Conservation (phyloP, 1,140 invertebrate genomes). For the Onthophagus taurus region DNA sequence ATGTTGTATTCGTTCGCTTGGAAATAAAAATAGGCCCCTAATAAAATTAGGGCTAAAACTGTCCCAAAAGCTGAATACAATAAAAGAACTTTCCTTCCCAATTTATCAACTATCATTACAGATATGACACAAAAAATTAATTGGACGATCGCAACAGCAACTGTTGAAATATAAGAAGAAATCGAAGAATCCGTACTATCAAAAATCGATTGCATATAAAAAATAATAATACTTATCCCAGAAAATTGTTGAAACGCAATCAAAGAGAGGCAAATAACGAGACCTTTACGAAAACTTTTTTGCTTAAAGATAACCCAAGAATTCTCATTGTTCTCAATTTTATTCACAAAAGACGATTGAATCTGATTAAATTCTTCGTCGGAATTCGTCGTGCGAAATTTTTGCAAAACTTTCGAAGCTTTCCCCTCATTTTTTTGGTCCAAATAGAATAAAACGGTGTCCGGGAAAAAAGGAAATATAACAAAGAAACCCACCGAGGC, state of each 20-base stretch:
- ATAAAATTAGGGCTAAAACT: constrained; percentile 22
- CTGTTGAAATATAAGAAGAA: constrained; percentile 52
- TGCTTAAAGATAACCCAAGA: constrained; percentile 7
- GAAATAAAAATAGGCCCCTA: constrained; percentile 18
- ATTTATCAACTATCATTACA: constrained; percentile 58
- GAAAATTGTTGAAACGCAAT: constrained; percentile 82
- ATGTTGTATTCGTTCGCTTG: constrained; percentile 8
- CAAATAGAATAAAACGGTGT: constrained; percentile 66
- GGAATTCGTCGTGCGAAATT: constrained; percentile 45
- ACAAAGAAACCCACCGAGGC: constrained; percentile 1
- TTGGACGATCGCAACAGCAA: constrained; percentile 64
- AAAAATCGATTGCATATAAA: constrained; percentile 69
- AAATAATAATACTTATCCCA: constrained; percentile 55
- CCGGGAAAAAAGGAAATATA: constrained; percentile 30
- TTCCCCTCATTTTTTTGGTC: constrained; percentile 46
- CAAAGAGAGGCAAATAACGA: constrained; percentile 63
- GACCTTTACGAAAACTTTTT: constrained; percentile 41
- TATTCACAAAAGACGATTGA: constrained; percentile 34
- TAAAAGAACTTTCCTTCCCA: constrained; percentile 60
- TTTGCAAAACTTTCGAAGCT: constrained; percentile 51
- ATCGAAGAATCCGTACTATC: constrained; percentile 48
- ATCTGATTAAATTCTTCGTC: constrained; percentile 42
- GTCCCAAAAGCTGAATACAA: constrained; percentile 55
- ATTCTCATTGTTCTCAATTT: not conserved
- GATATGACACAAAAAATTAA: constrained; percentile 54